phyloP scores from a whole-genome alignment of 2,113 vertebrate genomes.

The Saguinus midas region DNA sequence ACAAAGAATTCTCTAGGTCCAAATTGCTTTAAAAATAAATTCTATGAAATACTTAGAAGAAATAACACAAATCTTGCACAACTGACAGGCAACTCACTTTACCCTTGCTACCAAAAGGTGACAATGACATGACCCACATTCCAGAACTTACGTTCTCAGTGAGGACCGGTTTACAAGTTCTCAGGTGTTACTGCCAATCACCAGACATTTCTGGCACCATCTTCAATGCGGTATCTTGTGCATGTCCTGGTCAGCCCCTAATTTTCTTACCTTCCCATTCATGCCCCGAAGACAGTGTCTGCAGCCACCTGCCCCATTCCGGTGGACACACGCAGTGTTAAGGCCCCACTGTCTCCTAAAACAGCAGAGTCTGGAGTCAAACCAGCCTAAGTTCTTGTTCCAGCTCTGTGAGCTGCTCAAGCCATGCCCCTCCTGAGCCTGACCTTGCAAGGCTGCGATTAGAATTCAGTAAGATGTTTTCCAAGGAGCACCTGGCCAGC shows the following conservation, averaged over 20 bases:
- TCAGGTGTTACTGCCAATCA: background rate
- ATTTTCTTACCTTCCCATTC: background rate
- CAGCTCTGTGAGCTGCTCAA: background rate
- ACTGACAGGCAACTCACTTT: background rate
- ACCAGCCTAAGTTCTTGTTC: background rate
- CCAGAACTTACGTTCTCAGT: background rate
- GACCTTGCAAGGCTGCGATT: background rate
- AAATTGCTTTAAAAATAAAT: background rate
- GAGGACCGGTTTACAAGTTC: background rate
- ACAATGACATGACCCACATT: background rate
- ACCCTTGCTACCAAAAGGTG: background rate
- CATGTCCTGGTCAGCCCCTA: background rate
- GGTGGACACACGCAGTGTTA: background rate
- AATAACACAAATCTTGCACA: background rate
- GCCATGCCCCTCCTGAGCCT: background rate
- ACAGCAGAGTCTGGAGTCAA: background rate
- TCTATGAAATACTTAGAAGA: background rate
- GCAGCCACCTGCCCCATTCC: background rate
- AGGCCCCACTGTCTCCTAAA: background rate
- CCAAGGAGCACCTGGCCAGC: background rate
- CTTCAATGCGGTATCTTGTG: no score
- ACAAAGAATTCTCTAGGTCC: background rate
- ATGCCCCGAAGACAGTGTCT: background rate
- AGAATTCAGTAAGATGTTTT: background rate
- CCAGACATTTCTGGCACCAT: background rate